Base-by-base conservation (phyloP, 2,888 invertebrate genomes). In the Hermodice carunculata region DNA sequence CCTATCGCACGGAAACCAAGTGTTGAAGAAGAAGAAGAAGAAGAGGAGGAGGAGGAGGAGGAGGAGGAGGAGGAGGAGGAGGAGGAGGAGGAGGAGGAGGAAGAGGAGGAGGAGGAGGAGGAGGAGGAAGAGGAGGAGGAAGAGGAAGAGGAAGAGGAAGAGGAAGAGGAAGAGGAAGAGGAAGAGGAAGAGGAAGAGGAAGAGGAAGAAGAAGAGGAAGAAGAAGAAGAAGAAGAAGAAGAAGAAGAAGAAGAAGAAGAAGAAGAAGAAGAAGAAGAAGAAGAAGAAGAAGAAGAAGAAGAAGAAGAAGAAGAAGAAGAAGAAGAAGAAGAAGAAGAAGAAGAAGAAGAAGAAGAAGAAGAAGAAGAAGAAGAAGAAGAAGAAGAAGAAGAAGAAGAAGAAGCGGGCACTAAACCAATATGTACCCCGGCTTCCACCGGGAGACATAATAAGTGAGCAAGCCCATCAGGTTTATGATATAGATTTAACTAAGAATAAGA, bases 61-160 rank as follows among this genome's bases (percentile, higher is more conserved):
- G 46, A 24, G 31, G 44, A 26, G 46, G 43, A 57, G 57, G 28
- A 57, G 28, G 14, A 22, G 54, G 40, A 42, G 24, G 54, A 54
- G 19, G 40, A 37, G 19, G 40, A 42, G 42, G 54, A 37, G 42
- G 54, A 42, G 46, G 46, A 46, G 46, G 46, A 46, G 46, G 52
- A 51, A 19, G 29, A 17, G 52, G 19, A 51, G 52, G 26, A 51
- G 52, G 52, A 51, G 31, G 19, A 58, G 2, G 59, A 49, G 26
- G 59, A 29, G 19, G 59, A 49, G 31, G 54, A 54, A 22, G 54
- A 3, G 24, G 54, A 22, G 6, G 34, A 31, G 19, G 28, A 22
- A 5, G 49, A 19, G 22, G 22, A 19, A 19, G 22, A 19, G 46
- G 22, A 19, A 19, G 22, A 46, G 46, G 46, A 46, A 19, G 46